These are phyloP conservation scores for Takifugu flavidus DNA, from an alignment of 2,113 vertebrate genomes.

Conservation along the genomic window DNA sequence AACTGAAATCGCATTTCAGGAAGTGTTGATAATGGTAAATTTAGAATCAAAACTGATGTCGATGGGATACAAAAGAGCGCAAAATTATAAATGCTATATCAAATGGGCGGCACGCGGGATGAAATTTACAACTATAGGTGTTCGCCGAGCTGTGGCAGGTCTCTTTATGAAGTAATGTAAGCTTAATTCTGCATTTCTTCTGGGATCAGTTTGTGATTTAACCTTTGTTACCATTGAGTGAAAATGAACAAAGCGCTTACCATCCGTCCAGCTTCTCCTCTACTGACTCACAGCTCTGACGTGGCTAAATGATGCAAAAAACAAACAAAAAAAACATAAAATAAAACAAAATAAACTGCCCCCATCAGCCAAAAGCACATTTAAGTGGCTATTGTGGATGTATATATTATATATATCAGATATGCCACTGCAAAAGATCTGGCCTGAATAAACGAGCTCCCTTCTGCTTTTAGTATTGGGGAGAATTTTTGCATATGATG, in stretches of 20 bases:
- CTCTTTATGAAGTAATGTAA: slow-evolving; percentile 5
- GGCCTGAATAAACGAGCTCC: too few relatives aligned
- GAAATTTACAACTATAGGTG: slow-evolving; percentile 9
- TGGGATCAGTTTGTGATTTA: slow-evolving; percentile 7
- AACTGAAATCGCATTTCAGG: slow-evolving; percentile 59
- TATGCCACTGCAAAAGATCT: too few relatives aligned
- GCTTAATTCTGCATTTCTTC: slow-evolving; percentile 1
- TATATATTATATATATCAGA: too few relatives aligned
- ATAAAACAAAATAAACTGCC: too few relatives aligned
- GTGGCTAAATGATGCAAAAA: slow-evolving; percentile 58
- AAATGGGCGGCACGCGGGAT: slow-evolving; percentile 20
- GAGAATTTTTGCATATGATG: too few relatives aligned
- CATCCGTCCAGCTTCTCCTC: slow-evolving; percentile 75
- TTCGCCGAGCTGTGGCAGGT: slow-evolving; percentile 7
- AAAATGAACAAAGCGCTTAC: slow-evolving; percentile 57
- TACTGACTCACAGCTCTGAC: slow-evolving; percentile 70
- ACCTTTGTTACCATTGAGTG: neutral
- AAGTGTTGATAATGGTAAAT: slow-evolving; percentile 41
- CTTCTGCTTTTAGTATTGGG: too few relatives aligned
- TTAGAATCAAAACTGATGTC: slow-evolving; percentile 18
- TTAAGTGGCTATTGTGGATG: too few relatives aligned
- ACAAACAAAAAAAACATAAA: slow-evolving; percentile 13
- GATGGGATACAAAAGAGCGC: slow-evolving; percentile 28
- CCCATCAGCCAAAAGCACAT: too few relatives aligned
- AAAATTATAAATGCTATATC: slow-evolving; percentile 45